Percentiles rank a stretch among this genome's conserved stretches.
These are phyloP conservation scores for Machimus atricapillus DNA, from an alignment of 2,888 invertebrate genomes.

Conservation along the genomic window DNA sequence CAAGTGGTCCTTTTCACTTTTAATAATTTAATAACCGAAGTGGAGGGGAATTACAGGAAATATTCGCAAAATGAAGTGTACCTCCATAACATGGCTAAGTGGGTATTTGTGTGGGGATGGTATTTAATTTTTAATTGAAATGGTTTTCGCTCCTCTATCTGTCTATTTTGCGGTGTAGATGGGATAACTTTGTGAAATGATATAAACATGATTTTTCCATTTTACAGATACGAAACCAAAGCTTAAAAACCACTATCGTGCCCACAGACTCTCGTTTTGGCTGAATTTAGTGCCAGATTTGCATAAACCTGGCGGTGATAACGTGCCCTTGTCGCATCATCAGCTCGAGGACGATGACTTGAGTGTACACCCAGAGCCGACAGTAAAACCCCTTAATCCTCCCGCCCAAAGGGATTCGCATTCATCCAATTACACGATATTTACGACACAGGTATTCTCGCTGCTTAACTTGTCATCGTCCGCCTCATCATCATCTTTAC, in stretches of 20 bases:
- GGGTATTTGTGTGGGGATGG: not conserved
- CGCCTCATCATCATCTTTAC: slow-evolving; percentile 58
- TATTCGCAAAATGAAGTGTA: not conserved
- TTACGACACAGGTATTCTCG: slow-evolving; percentile 62
- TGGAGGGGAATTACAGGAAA: not conserved
- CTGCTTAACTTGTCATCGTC: slow-evolving; percentile 60
- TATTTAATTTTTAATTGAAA: not conserved
- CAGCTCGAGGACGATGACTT: slow-evolving; percentile 79
- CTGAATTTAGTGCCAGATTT: slow-evolving; percentile 91
- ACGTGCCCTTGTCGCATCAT: slow-evolving; percentile 85
- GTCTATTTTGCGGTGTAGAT: not conserved
- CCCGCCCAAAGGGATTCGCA: slow-evolving; percentile 52
- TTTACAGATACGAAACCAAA: slow-evolving; percentile 84
- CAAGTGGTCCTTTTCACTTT: not conserved
- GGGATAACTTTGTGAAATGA: not conserved
- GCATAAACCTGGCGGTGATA: slow-evolving; percentile 85
- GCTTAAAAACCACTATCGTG: slow-evolving; percentile 91
- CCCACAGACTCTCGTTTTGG: slow-evolving; percentile 93
- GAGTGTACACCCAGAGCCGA: slow-evolving; percentile 57
- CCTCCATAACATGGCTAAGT: not conserved
- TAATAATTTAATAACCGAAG: not conserved
- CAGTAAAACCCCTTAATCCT: slow-evolving; percentile 64
- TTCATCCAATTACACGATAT: slow-evolving; percentile 57
- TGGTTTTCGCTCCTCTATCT: not conserved
- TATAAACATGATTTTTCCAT: slow-evolving; percentile 36